Base-by-base conservation (phyloP, 2,888 invertebrate species). In the Chaetogeoica ovagalla region DNA sequence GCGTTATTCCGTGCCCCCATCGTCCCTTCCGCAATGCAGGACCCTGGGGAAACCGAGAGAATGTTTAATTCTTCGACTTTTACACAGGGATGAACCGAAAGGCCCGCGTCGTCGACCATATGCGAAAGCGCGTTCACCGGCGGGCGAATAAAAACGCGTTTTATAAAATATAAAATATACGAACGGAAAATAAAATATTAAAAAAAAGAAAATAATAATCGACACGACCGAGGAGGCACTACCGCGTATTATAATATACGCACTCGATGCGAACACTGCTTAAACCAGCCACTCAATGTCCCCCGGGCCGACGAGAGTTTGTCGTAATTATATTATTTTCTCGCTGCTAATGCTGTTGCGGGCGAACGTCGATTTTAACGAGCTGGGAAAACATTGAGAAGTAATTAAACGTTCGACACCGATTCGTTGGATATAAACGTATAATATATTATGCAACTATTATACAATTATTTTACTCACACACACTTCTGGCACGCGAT, bases 1-100 rank as follows among this genome's bases (percentile, higher is more conserved):
- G 43, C 43, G 9, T 2, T n/a, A 43, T 43, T 43, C 43, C 9
- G 9, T 7, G 9, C 9, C 11, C 43, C 6, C 43, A 1, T 6
- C 2, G 30, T 30, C 30, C 30, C 30, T 30, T 30, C 30, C 30
- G 30, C 30, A 4, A 0, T 11, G 43, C 7, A 23, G 23, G 66
- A 43, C 79, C 63, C 70, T 17, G 52, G 76, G 76, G 76, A 73
- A 23, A 69, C 30, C n/a, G 57, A 48, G 60, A 62, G 76, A 60
- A 62, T 21, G 57, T 76, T 68, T 76, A 76, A 76, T 60, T 62
- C 52, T 37, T 62, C 15, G 66, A 21, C 59, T 66, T 75, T 75
- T 75, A 57, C 65, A 30, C 30, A 30, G 21, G 17, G 55, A 19
- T 1, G 19, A 15, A 19, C 55, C 19, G 30, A 30, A 19, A 19